Base-by-base conservation (phyloP, 1,140 invertebrate genomes). In the Trichonephila clavipes region DNA sequence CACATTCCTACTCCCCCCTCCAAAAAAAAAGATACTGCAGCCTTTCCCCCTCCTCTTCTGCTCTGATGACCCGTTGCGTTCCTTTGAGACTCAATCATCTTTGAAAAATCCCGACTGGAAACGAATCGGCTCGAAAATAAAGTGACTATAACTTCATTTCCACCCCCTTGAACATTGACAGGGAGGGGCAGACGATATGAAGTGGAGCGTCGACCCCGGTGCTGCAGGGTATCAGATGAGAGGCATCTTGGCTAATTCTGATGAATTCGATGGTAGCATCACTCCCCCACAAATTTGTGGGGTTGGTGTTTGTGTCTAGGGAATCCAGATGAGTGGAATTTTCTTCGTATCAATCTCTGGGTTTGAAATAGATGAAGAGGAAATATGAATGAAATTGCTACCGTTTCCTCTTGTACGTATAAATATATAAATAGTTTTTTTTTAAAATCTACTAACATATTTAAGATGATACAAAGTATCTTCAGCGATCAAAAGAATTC, bases 211-310 rank as follows among this genome's bases (percentile, higher is more conserved):
- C 16, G 8, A 28, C 51, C 51, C 58, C 59, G 34, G 34, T 40
- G 34, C 34, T 40, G 34, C 34, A 40, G 34, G 34, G 34, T 40
- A 40, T 40, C 34, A 40, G 2, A 40, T 40, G 34, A 40, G 34
- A 18, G 85, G 69, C 34, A 88, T 62, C 64, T 19, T 69, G 34
- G 64, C 87, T 88, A 88, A 88, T 88, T 88, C 87, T 88, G 87
- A 88, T 88, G 87, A 64, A 88, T 88, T 40, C 28, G 87, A 24
- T 19, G 87, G 40, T 2, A 5, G 24, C 14, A 3, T 28, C 7
- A 7, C 18, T 34, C 72, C 72, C 34, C 16, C 3, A 5, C 34
- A 7, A 7, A 2, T 34, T 40, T 16, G 18, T 1, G 18, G 72
- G 34, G 72, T 40, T 19, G 62, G 21, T 18, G 21, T 19, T 64